Evolutionary conservation across 2,113 vertebrate species (phyloP).

Genomic region (Tursiops truncatus): DNA sequence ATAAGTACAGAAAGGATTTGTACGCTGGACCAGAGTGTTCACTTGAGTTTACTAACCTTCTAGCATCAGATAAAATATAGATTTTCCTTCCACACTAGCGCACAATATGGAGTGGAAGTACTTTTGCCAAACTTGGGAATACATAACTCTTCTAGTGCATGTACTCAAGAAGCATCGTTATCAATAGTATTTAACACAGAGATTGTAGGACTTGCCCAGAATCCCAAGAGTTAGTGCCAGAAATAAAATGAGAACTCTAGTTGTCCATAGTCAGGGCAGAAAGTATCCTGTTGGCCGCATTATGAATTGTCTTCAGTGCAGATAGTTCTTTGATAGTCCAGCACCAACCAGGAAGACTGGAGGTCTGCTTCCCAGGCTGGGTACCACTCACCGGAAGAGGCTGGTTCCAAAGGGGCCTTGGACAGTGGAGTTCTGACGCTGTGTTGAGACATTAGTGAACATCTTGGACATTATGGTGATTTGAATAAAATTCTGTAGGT

Average conservation of each 20-base stretch:
- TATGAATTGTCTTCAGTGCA: background rate
- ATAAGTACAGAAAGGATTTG: background rate
- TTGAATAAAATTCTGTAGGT: conserved; percentile 3
- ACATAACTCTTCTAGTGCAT: background rate
- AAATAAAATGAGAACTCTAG: background rate
- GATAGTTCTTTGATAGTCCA: background rate
- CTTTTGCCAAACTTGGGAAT: background rate
- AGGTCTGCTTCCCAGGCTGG: background rate
- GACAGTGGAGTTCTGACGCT: background rate
- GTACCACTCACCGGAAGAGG: background rate
- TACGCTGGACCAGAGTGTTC: background rate
- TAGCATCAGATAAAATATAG: background rate
- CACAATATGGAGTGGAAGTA: background rate
- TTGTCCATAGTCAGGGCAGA: background rate
- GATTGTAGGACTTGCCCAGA: background rate
- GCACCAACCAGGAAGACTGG: background rate
- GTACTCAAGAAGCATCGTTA: background rate
- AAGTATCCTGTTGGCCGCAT: background rate
- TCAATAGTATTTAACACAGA: background rate
- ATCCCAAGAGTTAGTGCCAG: background rate
- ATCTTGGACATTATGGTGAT: background rate
- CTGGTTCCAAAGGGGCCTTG: background rate
- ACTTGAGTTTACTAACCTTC: background rate
- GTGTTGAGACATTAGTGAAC: background rate
- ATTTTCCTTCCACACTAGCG: background rate